A percentile compares a stretch with the other conserved stretches of the same genome.
Conservation (phyloP, 2,113 vertebrate species). For the Mustela nigripes region DNA sequence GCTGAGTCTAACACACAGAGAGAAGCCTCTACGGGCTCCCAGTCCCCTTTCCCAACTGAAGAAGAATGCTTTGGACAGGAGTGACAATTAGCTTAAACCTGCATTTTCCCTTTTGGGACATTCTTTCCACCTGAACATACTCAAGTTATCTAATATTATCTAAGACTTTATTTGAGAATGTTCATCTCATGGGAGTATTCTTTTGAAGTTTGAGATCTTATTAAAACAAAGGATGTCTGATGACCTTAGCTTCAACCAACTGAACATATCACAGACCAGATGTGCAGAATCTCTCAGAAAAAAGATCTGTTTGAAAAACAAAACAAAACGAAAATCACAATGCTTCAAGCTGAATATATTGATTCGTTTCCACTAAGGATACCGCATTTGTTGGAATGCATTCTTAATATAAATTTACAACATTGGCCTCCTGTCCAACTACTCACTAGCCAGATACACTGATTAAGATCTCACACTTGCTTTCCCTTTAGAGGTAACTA, state of each 20-base stretch:
- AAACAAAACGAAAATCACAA: constrained; percentile 23
- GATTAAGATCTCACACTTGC: not conserved
- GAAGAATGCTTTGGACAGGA: constrained; percentile 58
- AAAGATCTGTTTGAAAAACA: constrained; percentile 44
- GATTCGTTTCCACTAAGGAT: constrained; percentile 14
- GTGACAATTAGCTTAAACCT: constrained; percentile 73
- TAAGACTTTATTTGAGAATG: constrained; percentile 59
- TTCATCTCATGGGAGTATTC: constrained; percentile 67
- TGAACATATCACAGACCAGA: constrained; percentile 75
- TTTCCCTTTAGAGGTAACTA: not conserved
- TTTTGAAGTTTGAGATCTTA: constrained; percentile 79
- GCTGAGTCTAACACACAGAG: not conserved
- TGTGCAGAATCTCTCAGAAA: constrained; percentile 63
- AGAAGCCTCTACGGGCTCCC: not conserved
- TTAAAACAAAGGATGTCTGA: constrained; percentile 74
- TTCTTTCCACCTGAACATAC: constrained; percentile 60
- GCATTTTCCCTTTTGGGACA: constrained; percentile 21
- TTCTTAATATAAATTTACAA: not conserved
- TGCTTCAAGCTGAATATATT: not conserved
- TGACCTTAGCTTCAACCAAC: constrained; percentile 71
- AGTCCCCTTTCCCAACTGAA: constrained; percentile 15
- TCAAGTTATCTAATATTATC: constrained; percentile 73
- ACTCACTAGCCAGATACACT: not conserved
- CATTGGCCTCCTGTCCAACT: not conserved
- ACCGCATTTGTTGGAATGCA: not conserved